Evolutionary conservation across 1,140 invertebrate species (phyloP), one percentile per base, ranked within the genome.

Genomic region (Whitmania pigra): DNA sequence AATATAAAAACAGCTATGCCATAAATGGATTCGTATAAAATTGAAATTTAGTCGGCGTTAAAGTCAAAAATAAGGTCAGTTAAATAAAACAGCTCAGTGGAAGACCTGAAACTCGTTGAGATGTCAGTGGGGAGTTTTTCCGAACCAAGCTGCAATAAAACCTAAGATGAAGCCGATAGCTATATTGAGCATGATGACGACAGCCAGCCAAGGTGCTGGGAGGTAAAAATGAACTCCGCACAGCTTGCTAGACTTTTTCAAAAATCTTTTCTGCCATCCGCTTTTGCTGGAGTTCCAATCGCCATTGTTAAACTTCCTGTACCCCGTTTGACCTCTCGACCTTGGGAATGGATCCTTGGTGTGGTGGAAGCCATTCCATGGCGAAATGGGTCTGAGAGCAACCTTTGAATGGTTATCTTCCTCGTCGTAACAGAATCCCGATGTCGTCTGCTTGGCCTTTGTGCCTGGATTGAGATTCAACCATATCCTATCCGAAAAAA

Each of bases 371-470:
- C 57, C 57, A 17, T 22, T 25, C 22, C 29, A 22, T 22, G 22
- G 22, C 20, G 29, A 63, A 13, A 63, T 31, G 57, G 22, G 22
- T 22, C 29, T 25, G 57, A 22, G 29, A 13, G 22, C 18, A 63
- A 17, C 22, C 22, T 63, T 63, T 63, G 57, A n/a, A 63, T 6
- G 29, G 57, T 63, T 63, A 20, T 25, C 29, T 7, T 63, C 11
- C 11, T 2, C 29, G 20, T n/a, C 20, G 57, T 13, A 22, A 49
- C 29, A 20, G 7, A 13, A 22, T n/a, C 22, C 29, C 57, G 20
- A 22, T 63, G 57, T 63, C 22, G 57, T 13, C 57, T 63, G 57
- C 5, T 63, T 63, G 57, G 29, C 57, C 29, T 63, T 63, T 31
- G 18, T 25, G 29, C 57, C 57, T 22, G 57, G 57, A 17, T 63